Percentiles rank a stretch among this genome's conserved stretches.
Conservation (phyloP, 1,140 invertebrate genomes). For the Listronotus bonariensis region DNA sequence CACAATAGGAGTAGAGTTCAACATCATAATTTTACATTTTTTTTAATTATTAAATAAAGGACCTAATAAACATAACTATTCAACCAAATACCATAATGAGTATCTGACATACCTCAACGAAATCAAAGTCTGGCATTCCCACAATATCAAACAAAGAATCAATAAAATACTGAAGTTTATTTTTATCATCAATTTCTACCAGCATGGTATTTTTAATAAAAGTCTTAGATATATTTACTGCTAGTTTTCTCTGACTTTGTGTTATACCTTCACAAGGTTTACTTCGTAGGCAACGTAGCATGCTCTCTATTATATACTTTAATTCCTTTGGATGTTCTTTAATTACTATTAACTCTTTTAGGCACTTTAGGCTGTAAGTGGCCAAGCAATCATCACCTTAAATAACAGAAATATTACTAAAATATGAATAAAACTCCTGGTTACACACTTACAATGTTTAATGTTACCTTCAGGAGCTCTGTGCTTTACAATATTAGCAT, state of each 20-base stretch:
- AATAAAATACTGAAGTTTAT: conserved; percentile 34
- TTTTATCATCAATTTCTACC: conserved; percentile 25
- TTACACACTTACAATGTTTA: conserved; percentile 17
- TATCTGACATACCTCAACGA: conserved; percentile 21
- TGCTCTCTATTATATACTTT: conserved; percentile 28
- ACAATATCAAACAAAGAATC: conserved; percentile 28
- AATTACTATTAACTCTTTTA: conserved; percentile 28
- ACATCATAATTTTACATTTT: no score
- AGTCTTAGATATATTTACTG: conserved; percentile 21
- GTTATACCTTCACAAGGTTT: conserved; percentile 8
- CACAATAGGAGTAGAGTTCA: no score
- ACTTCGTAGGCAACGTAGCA: conserved; percentile 30
- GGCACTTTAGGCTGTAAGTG: conserved; percentile 20
- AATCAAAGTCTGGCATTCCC: conserved; percentile 26
- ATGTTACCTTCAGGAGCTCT: conserved; percentile 10
- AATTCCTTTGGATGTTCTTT: conserved; percentile 26
- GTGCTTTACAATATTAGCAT: conserved; percentile 23
- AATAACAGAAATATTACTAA: conserved; percentile 8
- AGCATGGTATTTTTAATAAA: conserved; percentile 32
- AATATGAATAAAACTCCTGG: no score
- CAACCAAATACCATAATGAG: neutral
- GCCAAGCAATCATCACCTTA: conserved; percentile 23
- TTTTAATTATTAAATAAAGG: no score
- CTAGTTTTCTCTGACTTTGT: conserved; percentile 10
- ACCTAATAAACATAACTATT: neutral